Percentiles rank a stretch among this genome's conserved stretches.
These are phyloP conservation scores for Eledone cirrhosa DNA, from an alignment of 2,888 invertebrate genomes.

Conservation along the genomic window DNA sequence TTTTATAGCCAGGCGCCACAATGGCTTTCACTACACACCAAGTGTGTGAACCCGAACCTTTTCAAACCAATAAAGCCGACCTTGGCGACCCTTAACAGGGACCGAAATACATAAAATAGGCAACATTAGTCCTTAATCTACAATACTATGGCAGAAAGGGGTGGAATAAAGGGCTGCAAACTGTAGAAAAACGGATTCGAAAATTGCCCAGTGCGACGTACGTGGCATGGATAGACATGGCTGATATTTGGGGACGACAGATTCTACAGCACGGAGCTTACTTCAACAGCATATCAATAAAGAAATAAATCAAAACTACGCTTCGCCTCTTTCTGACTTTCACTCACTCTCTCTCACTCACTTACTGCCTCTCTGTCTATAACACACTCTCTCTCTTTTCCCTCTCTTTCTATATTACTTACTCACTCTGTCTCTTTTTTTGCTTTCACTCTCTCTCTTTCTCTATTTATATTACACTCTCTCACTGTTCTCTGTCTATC, in stretches of 20 bases:
- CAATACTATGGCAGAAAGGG: constrained; percentile 6
- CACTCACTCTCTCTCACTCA: background rate
- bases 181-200: background rate
- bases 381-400: too few species aligned
- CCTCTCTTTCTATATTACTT: too few species aligned
- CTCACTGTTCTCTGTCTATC: too few species aligned
- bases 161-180: background rate
- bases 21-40: too few species aligned
- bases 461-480: too few species aligned
- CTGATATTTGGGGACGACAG: constrained; percentile 8
- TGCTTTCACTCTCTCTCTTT: too few species aligned
- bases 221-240: constrained; percentile 22
- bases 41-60: too few species aligned
- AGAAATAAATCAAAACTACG: background rate
- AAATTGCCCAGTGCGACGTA: constrained; percentile 20
- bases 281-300: background rate
- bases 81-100: too few species aligned
- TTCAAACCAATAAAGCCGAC: too few species aligned
- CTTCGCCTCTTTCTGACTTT: background rate
- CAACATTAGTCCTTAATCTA: constrained; percentile 15
- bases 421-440: too few species aligned
- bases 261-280: constrained; percentile 16
- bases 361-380: too few species aligned
- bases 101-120: background rate
- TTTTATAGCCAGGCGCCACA: too few species aligned